Conservation (phyloP, 2,113 vertebrate genomes). For the Melanerpes aurifrons region DNA sequence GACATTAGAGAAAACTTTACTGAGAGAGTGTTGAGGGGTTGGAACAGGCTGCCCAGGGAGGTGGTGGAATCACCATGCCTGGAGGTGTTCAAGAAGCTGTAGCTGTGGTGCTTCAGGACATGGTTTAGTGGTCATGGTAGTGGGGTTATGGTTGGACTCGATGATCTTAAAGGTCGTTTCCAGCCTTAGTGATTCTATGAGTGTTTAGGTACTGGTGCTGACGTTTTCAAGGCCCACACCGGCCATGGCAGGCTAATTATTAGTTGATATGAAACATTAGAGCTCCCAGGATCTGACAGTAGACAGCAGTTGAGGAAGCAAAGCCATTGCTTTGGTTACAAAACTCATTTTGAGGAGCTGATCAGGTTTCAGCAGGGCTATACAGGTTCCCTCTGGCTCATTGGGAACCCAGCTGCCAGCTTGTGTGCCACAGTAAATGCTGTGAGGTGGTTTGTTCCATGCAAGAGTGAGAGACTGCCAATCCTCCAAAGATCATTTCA, state of each 20-base stretch:
- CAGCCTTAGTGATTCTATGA: not conserved
- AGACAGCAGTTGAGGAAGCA: not conserved
- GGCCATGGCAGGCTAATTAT: not conserved
- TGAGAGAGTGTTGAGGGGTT: too few species aligned
- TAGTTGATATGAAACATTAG: not conserved
- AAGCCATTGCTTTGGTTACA: not conserved
- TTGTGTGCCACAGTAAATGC: not conserved
- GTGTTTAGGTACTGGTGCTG: not conserved
- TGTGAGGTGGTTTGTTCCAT: conserved; percentile 31
- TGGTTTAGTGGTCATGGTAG: too few species aligned
- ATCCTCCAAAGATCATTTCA: conserved; percentile 13
- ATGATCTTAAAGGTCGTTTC: too few species aligned
- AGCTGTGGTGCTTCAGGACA: too few species aligned
- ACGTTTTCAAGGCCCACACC: not conserved
- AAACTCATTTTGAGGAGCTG: not conserved
- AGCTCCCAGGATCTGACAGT: not conserved
- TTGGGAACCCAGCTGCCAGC: not conserved
- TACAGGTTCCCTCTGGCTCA: not conserved
- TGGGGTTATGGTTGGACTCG: too few species aligned
- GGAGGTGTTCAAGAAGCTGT: too few species aligned
- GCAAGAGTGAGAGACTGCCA: not conserved
- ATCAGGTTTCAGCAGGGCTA: not conserved
- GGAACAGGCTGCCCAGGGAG: too few species aligned
- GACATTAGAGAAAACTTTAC: too few species aligned
- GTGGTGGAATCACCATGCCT: too few species aligned